These are phyloP conservation scores for Melanocharis versteri DNA, from an alignment of 2,113 vertebrate genomes.

Conservation along the genomic window DNA sequence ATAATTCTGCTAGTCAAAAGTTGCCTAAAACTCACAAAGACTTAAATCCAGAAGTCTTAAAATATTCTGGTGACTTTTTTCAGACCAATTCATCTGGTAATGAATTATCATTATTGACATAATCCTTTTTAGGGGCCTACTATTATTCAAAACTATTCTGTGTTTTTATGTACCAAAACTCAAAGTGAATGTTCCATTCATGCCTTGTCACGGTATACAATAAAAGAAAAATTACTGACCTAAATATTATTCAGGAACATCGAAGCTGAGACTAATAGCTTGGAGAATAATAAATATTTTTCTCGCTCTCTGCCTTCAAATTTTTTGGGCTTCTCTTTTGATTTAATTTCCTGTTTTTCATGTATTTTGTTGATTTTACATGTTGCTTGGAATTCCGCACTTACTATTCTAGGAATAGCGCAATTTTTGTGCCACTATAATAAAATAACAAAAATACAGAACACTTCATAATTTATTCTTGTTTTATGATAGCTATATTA, in stretches of 20 bases:
- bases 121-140: background rate
- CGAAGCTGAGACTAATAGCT: background rate
- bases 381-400: background rate
- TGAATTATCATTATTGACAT: background rate
- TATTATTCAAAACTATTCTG: background rate
- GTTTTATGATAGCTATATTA: background rate
- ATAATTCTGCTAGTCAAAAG: background rate
- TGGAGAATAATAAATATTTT: background rate
- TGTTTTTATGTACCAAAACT: background rate
- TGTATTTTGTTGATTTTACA: background rate
- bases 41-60: background rate
- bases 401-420: background rate
- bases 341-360: background rate
- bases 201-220: background rate
- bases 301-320: fast-evolving
- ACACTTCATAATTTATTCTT: background rate
- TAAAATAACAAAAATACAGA: background rate
- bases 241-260: background rate
- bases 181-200: background rate
- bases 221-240: background rate
- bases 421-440: background rate
- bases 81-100: background rate
- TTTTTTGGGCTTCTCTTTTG: background rate
- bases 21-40: background rate
- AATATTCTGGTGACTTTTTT: background rate